A percentile compares a stretch with the other conserved stretches of the same genome.
These are phyloP conservation scores for Pipistrellus nathusii DNA, from an alignment of 2,797 vertebrate species.

Conservation along the genomic window DNA sequence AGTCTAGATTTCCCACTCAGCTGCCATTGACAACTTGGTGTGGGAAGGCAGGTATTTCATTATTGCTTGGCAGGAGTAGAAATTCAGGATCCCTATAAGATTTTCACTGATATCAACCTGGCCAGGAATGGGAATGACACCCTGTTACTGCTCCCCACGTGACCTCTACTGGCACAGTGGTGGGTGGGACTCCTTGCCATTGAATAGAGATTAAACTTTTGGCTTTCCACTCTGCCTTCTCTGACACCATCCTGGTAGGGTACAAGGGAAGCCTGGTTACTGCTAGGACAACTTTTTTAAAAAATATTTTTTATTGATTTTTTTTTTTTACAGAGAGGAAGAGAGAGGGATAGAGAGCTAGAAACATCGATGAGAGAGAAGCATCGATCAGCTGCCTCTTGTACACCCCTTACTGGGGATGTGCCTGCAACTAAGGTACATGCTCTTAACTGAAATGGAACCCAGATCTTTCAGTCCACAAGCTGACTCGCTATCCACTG, in stretches of 20 bases:
- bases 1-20: not conserved
- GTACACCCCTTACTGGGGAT: too few relatives aligned
- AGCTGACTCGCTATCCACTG: too few relatives aligned
- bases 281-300: not conserved
- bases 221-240: constrained; percentile 15
- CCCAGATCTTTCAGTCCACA: too few relatives aligned
- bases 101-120: not conserved
- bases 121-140: not conserved
- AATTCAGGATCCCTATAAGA: constrained; percentile 16
- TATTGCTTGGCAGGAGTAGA: not conserved
- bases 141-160: constrained; percentile 17
- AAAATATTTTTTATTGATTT: too few relatives aligned
- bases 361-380: too few relatives aligned
- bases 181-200: not conserved
- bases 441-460: too few relatives aligned
- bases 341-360: too few relatives aligned
- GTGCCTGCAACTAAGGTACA: too few relatives aligned
- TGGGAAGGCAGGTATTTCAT: not conserved
- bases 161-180: not conserved
- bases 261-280: constrained; percentile 10
- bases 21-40: not conserved
- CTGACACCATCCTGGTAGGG: not conserved
- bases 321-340: too few relatives aligned
- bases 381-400: too few relatives aligned
- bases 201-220: not conserved